A percentile compares a stretch with the other conserved stretches of the same genome.
Evolutionary conservation across 2,888 invertebrate genomes (phyloP).

Genomic region (Ichneumon xanthorius): DNA sequence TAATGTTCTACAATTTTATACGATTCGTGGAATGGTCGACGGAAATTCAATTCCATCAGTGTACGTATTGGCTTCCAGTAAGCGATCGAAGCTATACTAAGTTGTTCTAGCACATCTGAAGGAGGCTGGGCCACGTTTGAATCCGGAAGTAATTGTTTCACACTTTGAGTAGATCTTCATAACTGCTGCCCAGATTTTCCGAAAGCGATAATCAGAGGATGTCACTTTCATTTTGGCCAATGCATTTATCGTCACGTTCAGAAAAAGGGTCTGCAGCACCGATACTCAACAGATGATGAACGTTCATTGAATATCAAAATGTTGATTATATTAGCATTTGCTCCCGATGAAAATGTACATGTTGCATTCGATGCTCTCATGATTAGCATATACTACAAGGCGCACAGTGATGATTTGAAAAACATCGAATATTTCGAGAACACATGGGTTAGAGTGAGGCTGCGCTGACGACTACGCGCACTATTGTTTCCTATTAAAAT

Average conservation of each 20-base stretch:
- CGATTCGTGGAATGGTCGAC: slow-evolving; percentile 17
- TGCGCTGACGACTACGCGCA: background rate
- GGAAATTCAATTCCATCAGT: slow-evolving; percentile 58
- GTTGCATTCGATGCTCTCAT: slow-evolving; percentile 29
- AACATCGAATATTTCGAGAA: slow-evolving; percentile 27
- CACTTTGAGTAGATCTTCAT: slow-evolving; percentile 34
- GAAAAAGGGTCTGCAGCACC: background rate
- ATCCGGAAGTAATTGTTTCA: slow-evolving; percentile 12
- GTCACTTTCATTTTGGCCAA: slow-evolving; percentile 32
- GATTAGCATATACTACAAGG: slow-evolving; percentile 15
- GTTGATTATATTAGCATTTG: slow-evolving; percentile 33
- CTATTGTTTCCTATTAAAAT: slow-evolving; percentile 23
- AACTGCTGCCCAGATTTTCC: slow-evolving; percentile 13
- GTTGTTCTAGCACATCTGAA: slow-evolving; percentile 1
- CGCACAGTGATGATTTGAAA: slow-evolving; percentile 25
- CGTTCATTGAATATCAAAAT: slow-evolving; percentile 23
- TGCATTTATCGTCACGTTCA: slow-evolving; percentile 20
- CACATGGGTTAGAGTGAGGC: slow-evolving; percentile 33
- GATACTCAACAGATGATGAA: slow-evolving; percentile 28
- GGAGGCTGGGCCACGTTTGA: slow-evolving; percentile 18
- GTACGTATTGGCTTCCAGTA: slow-evolving; percentile 38
- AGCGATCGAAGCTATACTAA: background rate
- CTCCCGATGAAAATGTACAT: slow-evolving; percentile 10
- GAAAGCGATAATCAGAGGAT: background rate
- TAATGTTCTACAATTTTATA: slow-evolving; percentile 51